A percentile compares a stretch with the other conserved stretches of the same genome.
Conservation (phyloP, 2,113 vertebrate species). For the Channa argus region DNA sequence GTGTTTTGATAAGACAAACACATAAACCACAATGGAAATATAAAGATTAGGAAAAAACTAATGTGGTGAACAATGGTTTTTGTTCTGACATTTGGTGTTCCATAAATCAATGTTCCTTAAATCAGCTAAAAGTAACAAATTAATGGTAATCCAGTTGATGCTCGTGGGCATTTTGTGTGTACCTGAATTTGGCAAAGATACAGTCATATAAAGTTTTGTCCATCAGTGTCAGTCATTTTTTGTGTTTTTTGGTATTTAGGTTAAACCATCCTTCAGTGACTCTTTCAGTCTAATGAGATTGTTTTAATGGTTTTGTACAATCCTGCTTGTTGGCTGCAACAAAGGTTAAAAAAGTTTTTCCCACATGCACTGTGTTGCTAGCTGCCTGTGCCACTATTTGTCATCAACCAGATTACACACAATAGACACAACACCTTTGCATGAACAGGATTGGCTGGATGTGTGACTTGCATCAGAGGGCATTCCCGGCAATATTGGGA, state of each 20-base stretch:
- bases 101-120: no score
- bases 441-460: conserved; percentile 36
- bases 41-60: not conserved
- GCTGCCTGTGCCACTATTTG: conserved; percentile 31
- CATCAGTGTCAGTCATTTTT: no score
- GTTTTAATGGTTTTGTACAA: not conserved
- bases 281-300: no score
- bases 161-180: no score
- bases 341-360: not conserved
- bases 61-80: not conserved
- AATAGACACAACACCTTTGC: conserved; percentile 37
- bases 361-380: not conserved
- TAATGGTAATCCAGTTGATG: no score
- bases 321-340: not conserved
- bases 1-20: not conserved
- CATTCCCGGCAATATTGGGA: conserved; percentile 62
- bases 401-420: conserved; percentile 51
- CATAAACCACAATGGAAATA: not conserved
- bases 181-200: no score
- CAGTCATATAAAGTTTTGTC: no score
- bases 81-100: no score
- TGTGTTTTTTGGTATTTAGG: no score
- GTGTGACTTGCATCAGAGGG: conserved; percentile 31
- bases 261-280: no score
- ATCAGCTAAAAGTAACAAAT: no score